Percentiles rank a stretch among this genome's conserved stretches.
Conservation (phyloP, 2,113 vertebrate genomes). For the Phrynocephalus versicolor region DNA sequence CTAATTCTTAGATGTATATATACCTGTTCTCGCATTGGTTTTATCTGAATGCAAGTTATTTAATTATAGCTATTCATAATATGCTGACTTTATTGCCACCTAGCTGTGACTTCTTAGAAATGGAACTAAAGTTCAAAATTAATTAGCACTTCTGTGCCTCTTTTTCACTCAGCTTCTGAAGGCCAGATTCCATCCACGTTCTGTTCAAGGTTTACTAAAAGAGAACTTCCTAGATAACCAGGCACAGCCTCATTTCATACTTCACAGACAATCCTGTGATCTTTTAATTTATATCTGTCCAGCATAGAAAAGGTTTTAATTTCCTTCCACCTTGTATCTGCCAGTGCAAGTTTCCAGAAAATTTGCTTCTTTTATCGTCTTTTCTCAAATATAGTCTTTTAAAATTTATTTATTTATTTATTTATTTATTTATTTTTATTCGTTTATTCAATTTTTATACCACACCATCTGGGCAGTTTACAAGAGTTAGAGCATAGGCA, state of each 20-base stretch:
- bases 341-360: background rate
- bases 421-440: no score
- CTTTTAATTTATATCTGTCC: background rate
- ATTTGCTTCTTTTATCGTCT: background rate
- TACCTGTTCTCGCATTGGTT: background rate
- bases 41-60: background rate
- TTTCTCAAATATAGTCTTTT: background rate
- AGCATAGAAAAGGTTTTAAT: background rate
- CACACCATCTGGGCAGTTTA: no score
- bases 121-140: conserved; percentile 18
- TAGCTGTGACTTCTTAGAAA: background rate
- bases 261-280: background rate
- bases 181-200: background rate
- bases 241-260: background rate
- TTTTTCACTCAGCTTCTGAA: background rate
- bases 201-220: conserved; percentile 1
- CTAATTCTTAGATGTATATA: background rate
- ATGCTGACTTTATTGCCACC: conserved; percentile 22
- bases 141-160: conserved; percentile 5
- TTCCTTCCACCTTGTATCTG: background rate
- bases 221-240: background rate
- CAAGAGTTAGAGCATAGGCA: no score
- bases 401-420: no score
- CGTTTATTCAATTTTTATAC: no score
- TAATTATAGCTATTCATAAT: conserved; percentile 14